Conservation (phyloP, 2,797 vertebrate genomes). For the Monodelphis domestica region DNA sequence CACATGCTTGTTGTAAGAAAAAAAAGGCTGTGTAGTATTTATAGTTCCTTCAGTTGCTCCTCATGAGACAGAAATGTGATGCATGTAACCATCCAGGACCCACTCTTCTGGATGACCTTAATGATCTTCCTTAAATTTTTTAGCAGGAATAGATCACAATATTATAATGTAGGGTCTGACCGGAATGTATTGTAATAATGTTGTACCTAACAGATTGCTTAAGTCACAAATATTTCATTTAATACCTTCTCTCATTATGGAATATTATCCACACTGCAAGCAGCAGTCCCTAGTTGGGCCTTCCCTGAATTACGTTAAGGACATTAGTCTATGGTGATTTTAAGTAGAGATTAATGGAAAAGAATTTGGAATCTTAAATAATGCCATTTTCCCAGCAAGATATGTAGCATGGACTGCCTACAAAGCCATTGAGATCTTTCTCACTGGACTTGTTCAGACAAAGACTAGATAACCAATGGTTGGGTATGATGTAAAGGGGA, state of each 20-base stretch:
- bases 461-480: background rate
- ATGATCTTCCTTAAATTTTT: background rate
- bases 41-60: background rate
- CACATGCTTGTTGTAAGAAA: background rate
- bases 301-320: background rate
- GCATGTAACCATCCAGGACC: background rate
- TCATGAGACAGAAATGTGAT: background rate
- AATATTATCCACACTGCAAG: background rate
- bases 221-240: background rate
- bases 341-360: background rate
- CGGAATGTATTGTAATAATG: background rate
- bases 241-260: background rate
- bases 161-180: background rate
- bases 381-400: background rate
- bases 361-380: background rate
- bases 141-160: background rate
- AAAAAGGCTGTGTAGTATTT: background rate
- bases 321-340: background rate
- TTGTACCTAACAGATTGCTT: background rate
- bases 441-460: background rate
- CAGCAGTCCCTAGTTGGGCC: background rate
- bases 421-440: background rate
- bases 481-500: background rate
- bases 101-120: background rate
- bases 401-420: background rate